Evolutionary conservation across 2,888 invertebrate species (phyloP).

Genomic region (Pinctada fucata): DNA sequence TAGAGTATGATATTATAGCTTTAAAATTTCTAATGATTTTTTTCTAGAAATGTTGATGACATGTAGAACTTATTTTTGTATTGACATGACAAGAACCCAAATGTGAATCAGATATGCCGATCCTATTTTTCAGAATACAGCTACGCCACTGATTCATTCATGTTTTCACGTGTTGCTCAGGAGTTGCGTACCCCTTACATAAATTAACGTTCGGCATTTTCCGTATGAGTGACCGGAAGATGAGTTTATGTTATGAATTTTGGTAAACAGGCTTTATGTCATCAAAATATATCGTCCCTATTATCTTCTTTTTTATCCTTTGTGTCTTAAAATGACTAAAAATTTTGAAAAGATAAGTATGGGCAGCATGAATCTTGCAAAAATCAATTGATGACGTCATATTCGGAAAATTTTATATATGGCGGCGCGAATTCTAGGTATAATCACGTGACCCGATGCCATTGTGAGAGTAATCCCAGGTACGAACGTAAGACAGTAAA

Average conservation of each 20-base stretch:
- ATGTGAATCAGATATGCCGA: too few relatives aligned
- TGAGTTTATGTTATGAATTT: background rate
- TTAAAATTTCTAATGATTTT: too few relatives aligned
- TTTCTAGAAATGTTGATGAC: too few relatives aligned
- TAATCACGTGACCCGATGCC: constrained; percentile 72
- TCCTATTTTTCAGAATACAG: too few relatives aligned
- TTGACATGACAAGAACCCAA: too few relatives aligned
- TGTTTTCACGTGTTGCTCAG: constrained; percentile 34
- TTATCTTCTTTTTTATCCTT: too few relatives aligned
- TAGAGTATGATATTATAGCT: too few relatives aligned
- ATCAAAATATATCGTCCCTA: too few relatives aligned
- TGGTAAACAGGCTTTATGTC: background rate
- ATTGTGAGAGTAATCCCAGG: constrained; percentile 69
- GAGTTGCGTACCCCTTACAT: constrained; percentile 33
- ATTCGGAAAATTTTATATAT: constrained; percentile 62
- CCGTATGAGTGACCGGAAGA: constrained; percentile 41
- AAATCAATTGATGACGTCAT: constrained; percentile 57
- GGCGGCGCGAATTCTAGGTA: constrained; percentile 68
- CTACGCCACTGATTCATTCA: background rate
- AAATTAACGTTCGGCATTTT: constrained; percentile 35
- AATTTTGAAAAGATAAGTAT: too few relatives aligned
- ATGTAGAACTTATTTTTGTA: too few relatives aligned
- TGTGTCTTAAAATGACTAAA: too few relatives aligned
- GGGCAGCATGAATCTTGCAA: background rate
- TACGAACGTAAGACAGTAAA: constrained; percentile 36